Evolutionary conservation across 2,797 vertebrate species (phyloP).

Genomic region (Siniperca undulata): DNA sequence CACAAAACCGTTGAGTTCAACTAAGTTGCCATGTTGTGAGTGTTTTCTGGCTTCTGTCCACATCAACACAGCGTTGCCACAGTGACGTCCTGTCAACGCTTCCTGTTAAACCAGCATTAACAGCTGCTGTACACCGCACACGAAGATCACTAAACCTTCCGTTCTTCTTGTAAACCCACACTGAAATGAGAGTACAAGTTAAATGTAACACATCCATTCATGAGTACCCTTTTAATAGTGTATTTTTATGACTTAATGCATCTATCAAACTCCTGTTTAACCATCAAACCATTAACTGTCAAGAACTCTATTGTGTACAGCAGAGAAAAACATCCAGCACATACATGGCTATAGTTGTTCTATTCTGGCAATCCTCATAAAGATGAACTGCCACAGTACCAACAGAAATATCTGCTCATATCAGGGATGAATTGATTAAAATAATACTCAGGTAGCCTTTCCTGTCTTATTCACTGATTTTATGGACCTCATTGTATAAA

Average conservation of each 20-base stretch:
- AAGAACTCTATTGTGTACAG: constrained; percentile 4
- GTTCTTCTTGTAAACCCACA: constrained; percentile 14
- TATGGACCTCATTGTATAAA: constrained; percentile 7
- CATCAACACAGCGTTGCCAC: constrained; percentile 67
- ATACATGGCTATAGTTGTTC: constrained; percentile 19
- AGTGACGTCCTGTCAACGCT: constrained; percentile 65
- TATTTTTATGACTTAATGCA: constrained; percentile 6
- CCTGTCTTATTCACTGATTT: not conserved
- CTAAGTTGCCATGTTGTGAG: constrained; percentile 24
- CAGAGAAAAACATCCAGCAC: constrained; percentile 43
- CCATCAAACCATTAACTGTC: not conserved
- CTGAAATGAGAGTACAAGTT: constrained; percentile 4
- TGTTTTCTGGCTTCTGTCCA: constrained; percentile 60
- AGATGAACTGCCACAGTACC: constrained; percentile 22
- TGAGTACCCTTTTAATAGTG: not conserved
- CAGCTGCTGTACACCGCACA: constrained; percentile 42
- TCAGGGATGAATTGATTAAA: not conserved
- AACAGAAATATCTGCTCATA: constrained; percentile 21
- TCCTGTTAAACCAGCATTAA: constrained; percentile 65
- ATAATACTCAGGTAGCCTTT: constrained; percentile 5
- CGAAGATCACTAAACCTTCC: constrained; percentile 29
- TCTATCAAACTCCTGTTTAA: not conserved
- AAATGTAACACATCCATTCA: constrained; percentile 15
- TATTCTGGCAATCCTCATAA: constrained; percentile 7
- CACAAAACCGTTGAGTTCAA: constrained; percentile 32